Evolutionary conservation across 2,797 vertebrate species (phyloP).

Genomic region (Lepus oiostolus): DNA sequence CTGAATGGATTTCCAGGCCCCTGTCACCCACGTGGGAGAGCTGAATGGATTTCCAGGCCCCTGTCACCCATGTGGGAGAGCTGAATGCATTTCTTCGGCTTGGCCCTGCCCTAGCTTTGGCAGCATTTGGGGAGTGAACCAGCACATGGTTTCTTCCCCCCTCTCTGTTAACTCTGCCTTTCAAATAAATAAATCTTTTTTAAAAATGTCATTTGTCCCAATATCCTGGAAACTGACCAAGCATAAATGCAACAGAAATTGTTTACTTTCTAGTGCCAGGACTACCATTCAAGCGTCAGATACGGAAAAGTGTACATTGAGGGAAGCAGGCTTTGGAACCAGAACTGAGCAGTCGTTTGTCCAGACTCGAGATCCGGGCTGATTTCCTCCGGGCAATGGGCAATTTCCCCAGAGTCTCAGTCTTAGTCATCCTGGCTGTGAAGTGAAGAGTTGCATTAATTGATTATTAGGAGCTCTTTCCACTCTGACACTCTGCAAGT

Average conservation of each 20-base stretch:
- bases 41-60: too few relatives aligned
- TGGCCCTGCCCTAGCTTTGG: too few relatives aligned
- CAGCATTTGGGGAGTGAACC: too few relatives aligned
- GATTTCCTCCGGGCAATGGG: not conserved
- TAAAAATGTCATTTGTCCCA: not conserved
- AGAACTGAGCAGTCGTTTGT: not conserved
- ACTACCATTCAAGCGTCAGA: not conserved
- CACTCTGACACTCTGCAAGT: slow-evolving; percentile 3
- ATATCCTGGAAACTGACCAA: not conserved
- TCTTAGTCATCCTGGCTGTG: not conserved
- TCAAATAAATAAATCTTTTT: too few relatives aligned
- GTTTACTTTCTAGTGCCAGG: not conserved
- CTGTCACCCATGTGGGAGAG: too few relatives aligned
- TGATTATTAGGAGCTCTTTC: not conserved
- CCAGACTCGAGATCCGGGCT: not conserved
- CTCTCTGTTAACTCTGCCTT: too few relatives aligned
- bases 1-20: too few relatives aligned
- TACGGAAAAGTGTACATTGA: not conserved
- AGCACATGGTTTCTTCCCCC: too few relatives aligned
- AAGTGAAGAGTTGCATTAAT: not conserved
- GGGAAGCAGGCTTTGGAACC: not conserved
- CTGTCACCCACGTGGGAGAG: too few relatives aligned
- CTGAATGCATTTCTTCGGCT: too few relatives aligned
- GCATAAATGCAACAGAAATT: not conserved
- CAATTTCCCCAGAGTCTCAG: not conserved